Conservation (phyloP, 2,888 invertebrate genomes). For the Seladonia tumulorum region DNA sequence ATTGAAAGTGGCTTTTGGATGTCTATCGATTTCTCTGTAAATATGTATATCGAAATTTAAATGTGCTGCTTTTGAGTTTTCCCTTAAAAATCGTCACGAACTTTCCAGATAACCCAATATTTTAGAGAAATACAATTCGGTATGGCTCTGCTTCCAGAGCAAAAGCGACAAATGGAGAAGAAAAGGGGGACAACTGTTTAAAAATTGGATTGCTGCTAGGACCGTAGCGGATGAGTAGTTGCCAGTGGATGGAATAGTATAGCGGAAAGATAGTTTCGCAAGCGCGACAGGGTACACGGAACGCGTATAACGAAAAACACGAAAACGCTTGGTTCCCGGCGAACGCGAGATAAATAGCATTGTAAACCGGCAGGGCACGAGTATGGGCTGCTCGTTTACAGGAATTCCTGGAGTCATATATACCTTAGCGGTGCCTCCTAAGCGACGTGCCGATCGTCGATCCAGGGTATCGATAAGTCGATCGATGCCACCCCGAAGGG, state of each 20-base stretch:
- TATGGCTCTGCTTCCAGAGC: not conserved
- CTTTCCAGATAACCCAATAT: too few species aligned
- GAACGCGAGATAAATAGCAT: constrained; percentile 61
- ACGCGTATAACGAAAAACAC: constrained; percentile 54
- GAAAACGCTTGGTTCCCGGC: constrained; percentile 45
- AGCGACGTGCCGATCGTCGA: constrained; percentile 61
- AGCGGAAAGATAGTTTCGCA: constrained; percentile 33
- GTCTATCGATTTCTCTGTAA: too few species aligned
- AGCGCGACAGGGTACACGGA: constrained; percentile 11
- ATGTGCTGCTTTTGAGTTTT: too few species aligned
- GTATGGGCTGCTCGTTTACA: constrained; percentile 56
- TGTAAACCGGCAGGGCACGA: constrained; percentile 50
- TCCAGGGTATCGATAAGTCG: constrained; percentile 63
- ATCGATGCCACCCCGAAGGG: constrained; percentile 58
- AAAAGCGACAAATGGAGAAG: not conserved
- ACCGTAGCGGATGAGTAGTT: constrained; percentile 31
- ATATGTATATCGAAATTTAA: too few species aligned
- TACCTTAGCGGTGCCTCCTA: constrained; percentile 51
- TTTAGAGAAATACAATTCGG: not conserved
- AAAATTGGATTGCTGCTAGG: not conserved
- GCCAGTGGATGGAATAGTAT: constrained; percentile 29
- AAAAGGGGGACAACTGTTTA: not conserved
- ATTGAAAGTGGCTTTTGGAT: too few species aligned
- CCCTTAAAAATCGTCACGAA: too few species aligned
- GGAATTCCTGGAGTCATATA: constrained; percentile 63